These are phyloP conservation scores for Ypsolopha scabrella DNA, from an alignment of 2,888 invertebrate species.

Conservation along the genomic window DNA sequence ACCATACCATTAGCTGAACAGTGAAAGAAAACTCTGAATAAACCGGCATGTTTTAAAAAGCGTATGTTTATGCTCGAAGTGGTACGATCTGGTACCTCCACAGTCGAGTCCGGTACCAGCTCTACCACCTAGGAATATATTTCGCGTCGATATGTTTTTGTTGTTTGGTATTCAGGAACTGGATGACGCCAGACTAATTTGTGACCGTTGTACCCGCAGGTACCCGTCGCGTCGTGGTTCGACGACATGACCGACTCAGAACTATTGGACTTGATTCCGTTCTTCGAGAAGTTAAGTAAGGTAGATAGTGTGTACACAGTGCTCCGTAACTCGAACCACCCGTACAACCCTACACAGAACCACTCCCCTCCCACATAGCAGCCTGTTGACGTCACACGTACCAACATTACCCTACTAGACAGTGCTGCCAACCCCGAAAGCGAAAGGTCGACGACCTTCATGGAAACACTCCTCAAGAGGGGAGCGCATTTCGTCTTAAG, in stretches of 20 bases:
- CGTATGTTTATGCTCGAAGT: no score
- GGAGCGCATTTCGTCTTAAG: conserved; percentile 60
- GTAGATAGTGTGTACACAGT: conserved; percentile 97
- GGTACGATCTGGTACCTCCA: no score
- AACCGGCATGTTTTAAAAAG: no score
- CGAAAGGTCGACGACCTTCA: conserved; percentile 16
- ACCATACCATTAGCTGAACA: no score
- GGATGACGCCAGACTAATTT: no score
- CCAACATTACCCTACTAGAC: no score
- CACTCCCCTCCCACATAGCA: conserved; percentile 54
- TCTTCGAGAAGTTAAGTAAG: conserved; percentile 97
- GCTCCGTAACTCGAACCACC: conserved; percentile 92
- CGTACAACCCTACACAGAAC: conserved; percentile 73
- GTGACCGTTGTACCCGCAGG: conserved; percentile 68
- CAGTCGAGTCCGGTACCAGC: no score
- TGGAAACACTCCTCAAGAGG: conserved; percentile 35
- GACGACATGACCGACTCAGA: conserved; percentile 99
- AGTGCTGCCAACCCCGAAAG: no score
- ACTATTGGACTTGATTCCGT: conserved; percentile 95
- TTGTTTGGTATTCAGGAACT: no score
- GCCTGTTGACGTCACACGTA: conserved; percentile 2
- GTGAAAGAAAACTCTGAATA: no score
- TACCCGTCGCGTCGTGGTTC: conserved; percentile 99
- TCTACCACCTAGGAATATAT: no score
- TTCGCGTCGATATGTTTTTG: no score